These are phyloP conservation scores for Belgica antarctica DNA, from an alignment of 2,888 invertebrate species.

Conservation along the genomic window DNA sequence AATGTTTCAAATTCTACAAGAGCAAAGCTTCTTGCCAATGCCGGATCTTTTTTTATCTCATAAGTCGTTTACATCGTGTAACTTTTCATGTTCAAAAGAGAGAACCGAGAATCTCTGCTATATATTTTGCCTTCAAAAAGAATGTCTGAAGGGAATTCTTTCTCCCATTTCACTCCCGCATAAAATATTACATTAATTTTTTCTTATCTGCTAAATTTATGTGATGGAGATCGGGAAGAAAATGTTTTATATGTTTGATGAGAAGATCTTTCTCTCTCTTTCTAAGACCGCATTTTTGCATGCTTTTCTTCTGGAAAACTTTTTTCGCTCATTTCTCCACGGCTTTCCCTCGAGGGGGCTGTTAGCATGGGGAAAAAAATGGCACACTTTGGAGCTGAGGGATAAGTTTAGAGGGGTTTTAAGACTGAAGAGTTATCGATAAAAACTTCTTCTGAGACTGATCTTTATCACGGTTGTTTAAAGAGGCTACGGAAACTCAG, in stretches of 20 bases:
- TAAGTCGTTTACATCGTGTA: constrained; percentile 38
- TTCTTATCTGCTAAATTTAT: constrained; percentile 43
- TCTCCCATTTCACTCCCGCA: no score
- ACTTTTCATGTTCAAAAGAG: constrained; percentile 25
- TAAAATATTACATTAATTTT: constrained; percentile 44
- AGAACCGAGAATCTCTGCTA: constrained; percentile 5
- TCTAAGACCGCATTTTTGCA: constrained; percentile 5
- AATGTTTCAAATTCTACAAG: not conserved
- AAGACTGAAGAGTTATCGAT: no score
- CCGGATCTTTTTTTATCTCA: constrained; percentile 25
- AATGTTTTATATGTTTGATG: constrained; percentile 36
- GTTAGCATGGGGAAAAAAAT: not conserved
- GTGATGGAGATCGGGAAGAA: constrained; percentile 41
- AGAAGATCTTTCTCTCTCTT: constrained; percentile 23
- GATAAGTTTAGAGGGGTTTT: not conserved
- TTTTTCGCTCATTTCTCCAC: no score
- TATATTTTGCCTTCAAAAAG: not conserved
- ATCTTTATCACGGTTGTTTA: no score
- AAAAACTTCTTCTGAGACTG: no score
- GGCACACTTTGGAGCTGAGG: not conserved
- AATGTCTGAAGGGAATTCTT: constrained; percentile 12
- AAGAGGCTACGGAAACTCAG: no score
- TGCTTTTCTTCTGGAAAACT: not conserved
- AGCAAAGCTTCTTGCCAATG: not conserved
- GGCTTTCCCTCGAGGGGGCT: not conserved